Conservation (phyloP, 2,113 vertebrate species). For the Tretioscincus oriximinensis region DNA sequence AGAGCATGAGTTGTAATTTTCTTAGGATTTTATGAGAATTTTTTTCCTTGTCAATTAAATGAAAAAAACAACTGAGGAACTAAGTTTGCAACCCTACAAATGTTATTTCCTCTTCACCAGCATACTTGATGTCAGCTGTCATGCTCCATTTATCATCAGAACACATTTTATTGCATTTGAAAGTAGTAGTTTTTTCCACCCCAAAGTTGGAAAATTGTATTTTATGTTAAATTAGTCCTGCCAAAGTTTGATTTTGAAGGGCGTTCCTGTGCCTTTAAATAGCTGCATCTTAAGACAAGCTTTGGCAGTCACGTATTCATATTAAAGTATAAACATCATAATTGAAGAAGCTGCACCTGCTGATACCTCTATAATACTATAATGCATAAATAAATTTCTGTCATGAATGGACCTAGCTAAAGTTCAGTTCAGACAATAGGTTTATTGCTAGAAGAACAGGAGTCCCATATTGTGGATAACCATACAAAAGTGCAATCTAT, state of each 20-base stretch:
- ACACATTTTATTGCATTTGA: constrained; percentile 15
- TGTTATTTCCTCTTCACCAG: constrained; percentile 18
- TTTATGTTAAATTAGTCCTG: constrained; percentile 18
- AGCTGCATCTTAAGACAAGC: neutral
- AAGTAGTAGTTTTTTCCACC: constrained; percentile 10
- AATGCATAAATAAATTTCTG: neutral
- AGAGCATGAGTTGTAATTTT: constrained; percentile 19
- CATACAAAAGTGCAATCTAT: too few species aligned
- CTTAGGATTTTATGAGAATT: neutral
- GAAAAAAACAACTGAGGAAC: constrained; percentile 4
- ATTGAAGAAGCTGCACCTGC: constrained; percentile 11
- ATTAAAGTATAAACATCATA: neutral
- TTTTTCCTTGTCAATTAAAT: neutral
- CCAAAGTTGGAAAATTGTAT: constrained; percentile 26
- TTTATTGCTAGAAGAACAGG: neutral
- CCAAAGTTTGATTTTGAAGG: constrained; percentile 4
- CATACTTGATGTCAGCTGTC: constrained; percentile 27
- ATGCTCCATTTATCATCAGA: constrained; percentile 4
- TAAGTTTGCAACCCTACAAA: constrained; percentile 18
- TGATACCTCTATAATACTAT: neutral
- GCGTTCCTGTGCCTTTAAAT: constrained; percentile 5
- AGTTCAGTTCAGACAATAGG: neutral
- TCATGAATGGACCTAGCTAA: neutral
- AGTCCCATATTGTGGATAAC: neutral
- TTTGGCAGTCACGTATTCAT: constrained; percentile 2